Evolutionary conservation across 2,113 vertebrate genomes (phyloP), one percentile per base, ranked within the genome.

Genomic region (Actinemys pallida): DNA sequence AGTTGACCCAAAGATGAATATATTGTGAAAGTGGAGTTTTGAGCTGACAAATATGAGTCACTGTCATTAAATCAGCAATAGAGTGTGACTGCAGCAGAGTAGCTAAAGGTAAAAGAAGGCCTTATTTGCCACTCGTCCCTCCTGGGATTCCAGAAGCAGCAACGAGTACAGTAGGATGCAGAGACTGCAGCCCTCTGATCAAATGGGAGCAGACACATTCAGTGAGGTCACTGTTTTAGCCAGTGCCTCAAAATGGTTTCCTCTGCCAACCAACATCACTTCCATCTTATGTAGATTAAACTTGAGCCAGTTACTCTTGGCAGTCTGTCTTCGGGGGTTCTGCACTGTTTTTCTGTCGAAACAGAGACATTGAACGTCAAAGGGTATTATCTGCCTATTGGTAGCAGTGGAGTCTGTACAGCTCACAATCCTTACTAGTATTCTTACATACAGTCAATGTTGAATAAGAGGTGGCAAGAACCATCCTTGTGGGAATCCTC

Each of bases 391-490:
- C 65, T 39, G 65, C n/a, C n/a, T n/a, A 10, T 39, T 72, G 65
- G 39, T 22, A 72, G n/a, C 65, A 72, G 31, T 72, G 19, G n/a
- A 8, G n/a, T 39, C n/a, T 39, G 10, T 8, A 72, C 4, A 4
- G 8, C 8, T 72, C 65, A 62, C 57, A 13, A 62, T 62, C 57
- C 57, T 62, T 72, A 72, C 35, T 72, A 39, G 20, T 72, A n/a
- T 72, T 39, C n/a, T 72, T 39, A 72, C 8, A 72, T 72, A 72
- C 31, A 72, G n/a, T 80, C 52, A 49, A 19, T 0, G 0, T 4
- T 31, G 79, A 76, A 12, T 4, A 92, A 94, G 81, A 88, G 22
- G 7, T 20, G 16, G 49, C 39, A 84, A 94, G 82, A 92, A 9
- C 9, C 10, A 14, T 25, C 62, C 62, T 0, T 72, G 1, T 62